Evolutionary conservation across 1,140 invertebrate genomes (phyloP).

Genomic region (Arctopsyche grandis): DNA sequence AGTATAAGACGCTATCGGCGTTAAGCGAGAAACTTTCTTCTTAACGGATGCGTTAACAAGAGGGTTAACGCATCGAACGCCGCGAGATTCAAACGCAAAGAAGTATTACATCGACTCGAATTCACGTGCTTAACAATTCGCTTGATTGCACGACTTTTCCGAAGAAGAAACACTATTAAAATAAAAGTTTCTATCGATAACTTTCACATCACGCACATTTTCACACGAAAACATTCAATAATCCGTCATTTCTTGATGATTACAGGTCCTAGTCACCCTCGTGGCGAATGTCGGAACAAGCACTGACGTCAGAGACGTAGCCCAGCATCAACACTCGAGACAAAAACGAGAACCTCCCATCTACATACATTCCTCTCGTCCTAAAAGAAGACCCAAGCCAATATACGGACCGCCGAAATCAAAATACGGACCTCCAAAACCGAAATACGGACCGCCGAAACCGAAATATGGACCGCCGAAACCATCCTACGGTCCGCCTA

Average conservation of each 20-base stretch:
- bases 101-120: background rate
- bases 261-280: conserved; percentile 3
- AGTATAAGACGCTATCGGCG: background rate
- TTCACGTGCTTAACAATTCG: conserved; percentile 13
- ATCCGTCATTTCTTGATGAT: background rate
- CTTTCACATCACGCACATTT: background rate
- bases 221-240: background rate
- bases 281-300: background rate
- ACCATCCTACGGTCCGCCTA: conserved; percentile 55
- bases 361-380: conserved; percentile 36
- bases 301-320: conserved; percentile 15
- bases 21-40: conserved; percentile 44
- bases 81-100: conserved; percentile 12
- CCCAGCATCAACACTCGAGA: conserved; percentile 10
- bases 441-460: conserved; percentile 56
- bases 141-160: conserved; percentile 30
- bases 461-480: conserved; percentile 55
- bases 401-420: conserved; percentile 55
- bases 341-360: conserved; percentile 49
- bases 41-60: conserved; percentile 51
- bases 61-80: conserved; percentile 45
- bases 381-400: conserved; percentile 52
- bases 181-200: conserved; percentile 25
- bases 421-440: conserved; percentile 48
- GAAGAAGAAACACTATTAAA: background rate